A percentile compares a stretch with the other conserved stretches of the same genome.
Evolutionary conservation across 2,888 invertebrate species (phyloP).

Genomic region (Lasioglossum zephyrum): DNA sequence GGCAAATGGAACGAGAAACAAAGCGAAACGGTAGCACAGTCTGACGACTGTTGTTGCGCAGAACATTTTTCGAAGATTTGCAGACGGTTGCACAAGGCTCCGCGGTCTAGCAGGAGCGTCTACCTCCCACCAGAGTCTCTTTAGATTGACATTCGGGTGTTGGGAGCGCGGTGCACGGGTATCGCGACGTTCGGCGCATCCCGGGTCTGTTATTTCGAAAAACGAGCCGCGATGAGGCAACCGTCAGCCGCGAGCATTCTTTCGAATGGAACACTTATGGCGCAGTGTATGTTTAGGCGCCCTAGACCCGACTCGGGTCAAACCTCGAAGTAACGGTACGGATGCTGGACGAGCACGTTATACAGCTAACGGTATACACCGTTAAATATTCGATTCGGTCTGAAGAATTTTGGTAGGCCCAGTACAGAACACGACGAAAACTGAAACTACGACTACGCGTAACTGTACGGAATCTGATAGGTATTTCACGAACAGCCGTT

Average conservation of each 20-base stretch:
- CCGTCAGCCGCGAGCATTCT: background rate
- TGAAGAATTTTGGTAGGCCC: background rate
- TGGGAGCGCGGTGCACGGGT: background rate
- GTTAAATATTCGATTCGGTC: slow-evolving; percentile 10
- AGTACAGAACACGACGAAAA: background rate
- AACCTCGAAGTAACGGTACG: slow-evolving; percentile 48
- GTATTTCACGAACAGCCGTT: background rate
- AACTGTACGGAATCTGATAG: background rate
- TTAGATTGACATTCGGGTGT: background rate
- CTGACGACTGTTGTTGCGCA: background rate
- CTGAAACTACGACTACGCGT: background rate
- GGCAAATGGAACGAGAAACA: background rate
- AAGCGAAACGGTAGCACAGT: background rate
- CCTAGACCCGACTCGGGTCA: background rate
- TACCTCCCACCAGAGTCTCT: background rate
- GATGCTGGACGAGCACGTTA: slow-evolving; percentile 55
- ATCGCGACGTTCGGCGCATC: background rate
- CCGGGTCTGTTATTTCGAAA: background rate
- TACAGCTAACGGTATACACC: slow-evolving; percentile 40
- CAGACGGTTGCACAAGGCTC: background rate
- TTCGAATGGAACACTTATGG: background rate
- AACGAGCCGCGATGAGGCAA: background rate
- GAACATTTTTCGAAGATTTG: background rate
- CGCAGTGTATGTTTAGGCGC: background rate
- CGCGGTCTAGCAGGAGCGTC: background rate